A percentile compares a stretch with the other conserved stretches of the same genome.
Evolutionary conservation across 1,140 invertebrate species (phyloP).

Genomic region (Protaetia brevitarsis): DNA sequence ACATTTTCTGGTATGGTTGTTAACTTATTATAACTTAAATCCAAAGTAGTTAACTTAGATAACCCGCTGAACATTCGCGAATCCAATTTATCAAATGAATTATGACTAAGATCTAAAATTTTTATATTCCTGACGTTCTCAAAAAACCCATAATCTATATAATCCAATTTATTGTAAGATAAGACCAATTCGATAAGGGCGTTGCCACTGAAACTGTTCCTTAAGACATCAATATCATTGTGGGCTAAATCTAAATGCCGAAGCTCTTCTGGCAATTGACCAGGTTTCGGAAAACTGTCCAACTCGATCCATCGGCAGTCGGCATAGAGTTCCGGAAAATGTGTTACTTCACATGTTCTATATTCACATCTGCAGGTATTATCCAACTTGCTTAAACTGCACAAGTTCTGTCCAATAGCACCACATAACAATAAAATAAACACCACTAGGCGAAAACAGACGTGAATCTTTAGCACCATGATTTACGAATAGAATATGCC

Average conservation of each 20-base stretch:
- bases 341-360: not conserved
- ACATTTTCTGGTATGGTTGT: slow-evolving; percentile 31
- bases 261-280: not conserved
- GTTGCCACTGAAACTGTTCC: not conserved
- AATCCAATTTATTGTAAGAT: slow-evolving; percentile 12
- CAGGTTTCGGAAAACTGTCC: not conserved
- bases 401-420: not conserved
- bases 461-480: not conserved
- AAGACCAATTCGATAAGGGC: not conserved
- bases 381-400: not conserved
- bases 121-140: not conserved
- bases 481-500: not conserved
- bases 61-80: slow-evolving; percentile 47
- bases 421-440: not conserved
- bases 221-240: not conserved
- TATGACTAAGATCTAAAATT: slow-evolving; percentile 44
- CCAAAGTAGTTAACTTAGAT: slow-evolving; percentile 48
- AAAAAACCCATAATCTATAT: slow-evolving; percentile 1
- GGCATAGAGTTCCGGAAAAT: slow-evolving; percentile 5
- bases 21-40: slow-evolving; percentile 47
- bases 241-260: not conserved
- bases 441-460: not conserved
- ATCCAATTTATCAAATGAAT: slow-evolving; percentile 49
- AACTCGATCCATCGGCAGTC: slow-evolving; percentile 10
- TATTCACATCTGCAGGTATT: slow-evolving; percentile 2